phyloP scores from a whole-genome alignment of 2,113 vertebrate genomes.

The Microcebus murinus region DNA sequence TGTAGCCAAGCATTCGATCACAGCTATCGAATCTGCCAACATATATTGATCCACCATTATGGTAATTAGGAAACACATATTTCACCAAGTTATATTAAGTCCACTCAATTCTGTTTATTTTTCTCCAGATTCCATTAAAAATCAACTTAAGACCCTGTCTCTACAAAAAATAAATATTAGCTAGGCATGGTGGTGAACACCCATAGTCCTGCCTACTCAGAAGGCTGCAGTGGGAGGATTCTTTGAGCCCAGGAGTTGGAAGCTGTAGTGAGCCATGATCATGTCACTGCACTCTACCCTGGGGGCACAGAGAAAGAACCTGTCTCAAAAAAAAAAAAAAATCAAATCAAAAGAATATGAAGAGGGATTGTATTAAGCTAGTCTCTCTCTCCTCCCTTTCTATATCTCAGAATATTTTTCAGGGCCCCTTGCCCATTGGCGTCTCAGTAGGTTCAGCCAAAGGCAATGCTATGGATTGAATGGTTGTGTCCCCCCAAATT shows the following conservation, averaged over 20 bases:
- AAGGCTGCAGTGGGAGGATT: no score
- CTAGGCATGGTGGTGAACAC: no score
- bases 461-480: not conserved
- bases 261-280: no score
- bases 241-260: no score
- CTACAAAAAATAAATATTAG: no score
- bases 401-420: not conserved
- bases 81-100: conserved; percentile 11
- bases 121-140: not conserved
- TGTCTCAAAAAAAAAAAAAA: no score
- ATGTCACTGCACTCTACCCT: no score
- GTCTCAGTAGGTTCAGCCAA: not conserved
- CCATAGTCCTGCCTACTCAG: no score
- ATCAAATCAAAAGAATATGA: not conserved
- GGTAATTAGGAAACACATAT: not conserved
- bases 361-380: not conserved
- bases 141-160: no score
- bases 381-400: not conserved
- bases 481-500: not conserved
- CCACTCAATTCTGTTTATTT: not conserved
- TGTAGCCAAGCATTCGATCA: not conserved
- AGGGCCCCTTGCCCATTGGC: not conserved
- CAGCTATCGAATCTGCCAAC: not conserved
- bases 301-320: no score
- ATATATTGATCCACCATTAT: not conserved